These are phyloP conservation scores for Baronia brevicornis DNA, from an alignment of 2,888 invertebrate species.

Conservation along the genomic window DNA sequence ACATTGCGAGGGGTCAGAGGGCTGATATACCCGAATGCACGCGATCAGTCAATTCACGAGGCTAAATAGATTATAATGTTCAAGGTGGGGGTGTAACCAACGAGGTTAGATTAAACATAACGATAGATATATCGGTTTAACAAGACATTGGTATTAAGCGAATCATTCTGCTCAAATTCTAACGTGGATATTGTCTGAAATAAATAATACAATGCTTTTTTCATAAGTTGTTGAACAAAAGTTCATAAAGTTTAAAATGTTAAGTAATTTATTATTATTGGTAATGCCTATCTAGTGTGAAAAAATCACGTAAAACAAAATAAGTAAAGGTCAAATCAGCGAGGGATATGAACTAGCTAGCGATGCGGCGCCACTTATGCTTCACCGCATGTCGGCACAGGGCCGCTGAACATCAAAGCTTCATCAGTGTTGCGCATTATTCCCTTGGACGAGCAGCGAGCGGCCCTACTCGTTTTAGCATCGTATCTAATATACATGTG, in stretches of 20 bases:
- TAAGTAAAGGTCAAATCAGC: neutral
- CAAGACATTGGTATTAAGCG: too few species aligned
- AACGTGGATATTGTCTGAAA: too few species aligned
- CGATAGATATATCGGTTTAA: too few species aligned
- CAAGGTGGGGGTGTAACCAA: constrained; percentile 16
- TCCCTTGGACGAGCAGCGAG: neutral
- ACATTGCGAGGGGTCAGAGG: constrained; percentile 41
- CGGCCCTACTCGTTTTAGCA: constrained; percentile 1
- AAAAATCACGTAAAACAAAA: too few species aligned
- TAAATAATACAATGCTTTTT: too few species aligned
- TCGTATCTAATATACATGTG: neutral
- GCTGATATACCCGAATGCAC: constrained; percentile 37
- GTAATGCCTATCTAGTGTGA: too few species aligned
- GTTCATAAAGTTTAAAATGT: too few species aligned
- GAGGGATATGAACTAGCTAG: neutral
- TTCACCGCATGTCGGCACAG: constrained; percentile 11
- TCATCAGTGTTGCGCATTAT: neutral
- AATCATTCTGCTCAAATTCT: too few species aligned
- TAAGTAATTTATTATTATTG: too few species aligned
- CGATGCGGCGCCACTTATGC: constrained; percentile 9
- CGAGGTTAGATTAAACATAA: constrained; percentile 21
- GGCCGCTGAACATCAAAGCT: constrained; percentile 18
- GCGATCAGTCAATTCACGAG: constrained; percentile 51
- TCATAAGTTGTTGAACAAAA: too few species aligned
- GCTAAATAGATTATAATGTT: constrained; percentile 21